Evolutionary conservation across 2,888 invertebrate species (phyloP), one percentile per base, ranked within the genome.

Genomic region (Apotomis capreana): DNA sequence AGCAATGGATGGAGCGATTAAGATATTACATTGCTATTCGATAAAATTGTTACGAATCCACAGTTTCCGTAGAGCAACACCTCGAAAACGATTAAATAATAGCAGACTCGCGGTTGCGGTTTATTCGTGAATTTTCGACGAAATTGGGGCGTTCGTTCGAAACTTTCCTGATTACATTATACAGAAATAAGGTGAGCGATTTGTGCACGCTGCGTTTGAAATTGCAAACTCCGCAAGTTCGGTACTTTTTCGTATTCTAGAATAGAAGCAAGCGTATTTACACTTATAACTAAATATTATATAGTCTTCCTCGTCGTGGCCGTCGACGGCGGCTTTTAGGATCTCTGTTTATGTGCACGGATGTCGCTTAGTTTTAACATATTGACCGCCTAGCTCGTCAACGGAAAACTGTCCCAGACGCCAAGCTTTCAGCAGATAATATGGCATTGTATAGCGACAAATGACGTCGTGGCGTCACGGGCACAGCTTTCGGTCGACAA

Each of bases 31-130:
- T 74, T 69, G 74, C 75, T 77, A 73, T 77, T 80, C 77, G 70
- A 75, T 77, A 76, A 83, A 82, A 82, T 81, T 81, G 79, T 82
- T 84, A 83, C 81, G 79, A 82, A 81, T 83, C 81, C 84, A 78
- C 85, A 84, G 87, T 89, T 88, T 88, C 86, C 87, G 86, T 84
- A 78, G 83, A 87, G 85, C 81, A 88, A 88, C 88, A 90, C 88
- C 86, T 89, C 87, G 80, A 87, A 89, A 89, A 88, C 88, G 88
- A 89, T 89, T 87, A 89, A 90, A 91, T 91, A 89, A 90, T 89
- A 87, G 88, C 85, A 89, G 87, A 88, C 84, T 86, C 87, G 87
- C 82, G 88, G 88, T 87, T 84, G 83, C 80, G 79, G 85, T 81
- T 85, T 82, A 84, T 87, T 88, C 84, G 87, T 86, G 82, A 89